These are phyloP conservation scores for Orius insidiosus DNA, from an alignment of 1,140 invertebrate genomes.

Conservation along the genomic window DNA sequence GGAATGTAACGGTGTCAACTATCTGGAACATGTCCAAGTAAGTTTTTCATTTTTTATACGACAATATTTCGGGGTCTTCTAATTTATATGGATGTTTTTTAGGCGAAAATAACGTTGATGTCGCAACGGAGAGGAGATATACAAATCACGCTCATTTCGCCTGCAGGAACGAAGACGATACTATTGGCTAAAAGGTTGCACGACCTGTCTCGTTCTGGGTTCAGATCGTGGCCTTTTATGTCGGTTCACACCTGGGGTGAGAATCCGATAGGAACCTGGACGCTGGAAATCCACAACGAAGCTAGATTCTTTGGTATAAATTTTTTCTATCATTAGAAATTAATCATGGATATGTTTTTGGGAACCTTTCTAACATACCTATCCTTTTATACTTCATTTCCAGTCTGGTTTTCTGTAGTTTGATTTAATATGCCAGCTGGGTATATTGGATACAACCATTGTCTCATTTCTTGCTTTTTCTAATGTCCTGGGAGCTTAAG, in stretches of 20 bases:
- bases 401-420: too few relatives aligned
- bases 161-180: slow-evolving; percentile 70
- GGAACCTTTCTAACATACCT: neutral
- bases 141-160: slow-evolving; percentile 72
- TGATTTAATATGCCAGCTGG: too few relatives aligned
- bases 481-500: neutral
- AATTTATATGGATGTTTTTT: slow-evolving; percentile 7
- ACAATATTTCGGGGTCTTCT: neutral
- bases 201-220: slow-evolving; percentile 71
- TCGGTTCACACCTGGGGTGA: slow-evolving; percentile 96
- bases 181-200: slow-evolving; percentile 70
- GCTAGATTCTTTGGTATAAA: slow-evolving; percentile 59
- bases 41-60: slow-evolving; percentile 12
- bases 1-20: slow-evolving; percentile 71
- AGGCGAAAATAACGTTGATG: slow-evolving; percentile 61
- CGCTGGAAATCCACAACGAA: slow-evolving; percentile 84
- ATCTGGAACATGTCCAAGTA: slow-evolving; percentile 81
- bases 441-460: too few relatives aligned
- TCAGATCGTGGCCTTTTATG: slow-evolving; percentile 87
- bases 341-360: neutral
- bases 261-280: slow-evolving; percentile 77
- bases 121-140: slow-evolving; percentile 75
- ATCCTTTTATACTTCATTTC: too few relatives aligned
- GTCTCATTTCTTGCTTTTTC: too few relatives aligned
- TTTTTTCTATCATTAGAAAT: too few relatives aligned